Percentiles rank a stretch among this genome's conserved stretches.
Conservation (phyloP, 2,888 invertebrate species). For the Cotesia congregata region DNA sequence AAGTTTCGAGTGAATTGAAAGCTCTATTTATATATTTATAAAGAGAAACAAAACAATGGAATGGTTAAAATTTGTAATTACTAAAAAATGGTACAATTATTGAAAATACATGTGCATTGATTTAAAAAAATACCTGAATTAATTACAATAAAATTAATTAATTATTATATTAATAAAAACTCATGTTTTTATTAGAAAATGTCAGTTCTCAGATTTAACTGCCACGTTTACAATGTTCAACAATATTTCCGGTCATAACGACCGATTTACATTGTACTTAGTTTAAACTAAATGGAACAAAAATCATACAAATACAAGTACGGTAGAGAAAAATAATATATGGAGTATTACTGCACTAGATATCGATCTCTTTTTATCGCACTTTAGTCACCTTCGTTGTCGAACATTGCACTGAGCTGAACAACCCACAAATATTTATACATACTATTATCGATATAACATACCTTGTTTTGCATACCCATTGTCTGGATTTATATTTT, state of each 20-base stretch:
- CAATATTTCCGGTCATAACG: neutral
- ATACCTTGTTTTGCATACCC: conserved; percentile 57
- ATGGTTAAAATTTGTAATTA: too few relatives aligned
- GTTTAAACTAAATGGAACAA: too few relatives aligned
- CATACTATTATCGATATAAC: conserved; percentile 33
- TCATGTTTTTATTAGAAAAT: neutral
- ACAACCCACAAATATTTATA: neutral
- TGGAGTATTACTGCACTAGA: neutral
- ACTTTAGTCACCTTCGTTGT: neutral
- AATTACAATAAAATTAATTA: too few relatives aligned
- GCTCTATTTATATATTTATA: neutral
- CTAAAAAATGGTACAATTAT: too few relatives aligned
- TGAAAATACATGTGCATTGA: too few relatives aligned
- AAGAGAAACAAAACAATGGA: neutral
- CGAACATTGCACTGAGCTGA: neutral
- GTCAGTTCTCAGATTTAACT: neutral
- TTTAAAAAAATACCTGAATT: too few relatives aligned
- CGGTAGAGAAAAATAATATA: too few relatives aligned
- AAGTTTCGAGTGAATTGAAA: neutral
- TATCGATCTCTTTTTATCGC: neutral
- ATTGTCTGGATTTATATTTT: conserved; percentile 42
- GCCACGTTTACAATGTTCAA: neutral
- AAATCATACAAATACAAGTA: too few relatives aligned
- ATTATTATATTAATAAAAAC: too few relatives aligned
- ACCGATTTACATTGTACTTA: neutral